Evolutionary conservation across 2,797 vertebrate genomes (phyloP), one percentile per base, ranked within the genome.

Genomic region (Netta rufina): DNA sequence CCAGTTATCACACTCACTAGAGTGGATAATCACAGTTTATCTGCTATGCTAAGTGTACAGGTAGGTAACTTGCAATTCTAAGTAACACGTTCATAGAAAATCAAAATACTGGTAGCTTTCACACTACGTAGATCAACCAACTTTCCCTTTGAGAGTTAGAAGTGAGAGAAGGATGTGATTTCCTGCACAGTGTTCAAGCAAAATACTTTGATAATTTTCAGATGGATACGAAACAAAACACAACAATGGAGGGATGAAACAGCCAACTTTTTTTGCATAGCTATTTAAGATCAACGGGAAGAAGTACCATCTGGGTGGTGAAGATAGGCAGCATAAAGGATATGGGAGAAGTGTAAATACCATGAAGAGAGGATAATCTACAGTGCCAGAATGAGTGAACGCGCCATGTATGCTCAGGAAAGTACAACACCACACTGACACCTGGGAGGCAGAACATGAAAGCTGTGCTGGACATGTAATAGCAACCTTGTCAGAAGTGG

Each of bases 401-500:
- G 88, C 21, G 61, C 76, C 64, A n/a, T 21, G 94, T 95, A 96
- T 62, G 83, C 88, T 97, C 64, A 64, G 97, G 87, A 85, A 97
- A 85, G 93, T 67, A 97, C 96, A 95, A 61, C 92, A 97, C 71
- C 96, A 98, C 97, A 98, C 82, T 87, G 79, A 98, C 95, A 97
- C 93, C 97, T 71, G 72, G 95, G 93, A 95, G 94, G 96, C 64
- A 96, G 96, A 73, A 93, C 96, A 95, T 38, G 84, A 95, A 98
- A 96, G 96, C 90, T 95, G 87, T 79, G 96, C 87, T 95, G 87
- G 92, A 97, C 96, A 96, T 90, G 90, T 96, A 98, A 98, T 45
- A 98, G 98, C 98, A 96, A 99, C 99, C 98, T 99, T 98, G 98
- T 98, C 96, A 97, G 97, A 91, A 97, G 97, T n/a, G 98, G 98